phyloP scores from a whole-genome alignment of 2,888 invertebrate genomes.

The Megamerina dolium region DNA sequence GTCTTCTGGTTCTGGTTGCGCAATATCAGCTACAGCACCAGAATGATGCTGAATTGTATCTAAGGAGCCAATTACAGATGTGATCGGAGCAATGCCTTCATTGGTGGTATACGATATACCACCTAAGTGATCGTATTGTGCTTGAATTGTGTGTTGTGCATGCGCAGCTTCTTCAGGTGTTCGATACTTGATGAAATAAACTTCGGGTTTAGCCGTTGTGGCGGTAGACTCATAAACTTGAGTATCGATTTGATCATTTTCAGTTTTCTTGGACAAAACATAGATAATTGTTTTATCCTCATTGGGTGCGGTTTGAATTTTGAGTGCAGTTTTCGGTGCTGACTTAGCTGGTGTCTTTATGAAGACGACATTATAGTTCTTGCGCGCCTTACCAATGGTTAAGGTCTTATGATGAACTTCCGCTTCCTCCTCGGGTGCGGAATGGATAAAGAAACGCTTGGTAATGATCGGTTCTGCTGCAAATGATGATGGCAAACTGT shows the following conservation, averaged over 20 bases:
- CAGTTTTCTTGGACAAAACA: slow-evolving; percentile 27
- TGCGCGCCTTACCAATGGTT: slow-evolving; percentile 23
- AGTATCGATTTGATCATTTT: slow-evolving; percentile 21
- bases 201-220: slow-evolving; percentile 26
- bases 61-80: slow-evolving; percentile 26
- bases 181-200: slow-evolving; percentile 28
- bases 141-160: slow-evolving; percentile 27
- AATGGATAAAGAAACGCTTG: slow-evolving; percentile 26
- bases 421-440: slow-evolving; percentile 27
- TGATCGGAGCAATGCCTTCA: slow-evolving; percentile 24
- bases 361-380: slow-evolving; percentile 29
- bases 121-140: slow-evolving; percentile 26
- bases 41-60: slow-evolving; percentile 12
- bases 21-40: neutral
- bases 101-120: slow-evolving; percentile 25
- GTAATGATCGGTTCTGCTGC: slow-evolving; percentile 12
- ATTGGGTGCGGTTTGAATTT: slow-evolving; percentile 25
- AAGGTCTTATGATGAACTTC: slow-evolving; percentile 19
- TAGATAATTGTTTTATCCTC: slow-evolving; percentile 30
- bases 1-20: neutral
- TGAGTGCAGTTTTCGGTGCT: slow-evolving; percentile 17
- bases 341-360: slow-evolving; percentile 23
- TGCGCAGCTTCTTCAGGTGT: slow-evolving; percentile 28
- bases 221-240: slow-evolving; percentile 21
- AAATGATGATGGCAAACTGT: too few species aligned